Percentiles rank a stretch among this genome's conserved stretches.
Evolutionary conservation across 2,797 vertebrate species (phyloP).

Genomic region (Melanotaenia nigrans): DNA sequence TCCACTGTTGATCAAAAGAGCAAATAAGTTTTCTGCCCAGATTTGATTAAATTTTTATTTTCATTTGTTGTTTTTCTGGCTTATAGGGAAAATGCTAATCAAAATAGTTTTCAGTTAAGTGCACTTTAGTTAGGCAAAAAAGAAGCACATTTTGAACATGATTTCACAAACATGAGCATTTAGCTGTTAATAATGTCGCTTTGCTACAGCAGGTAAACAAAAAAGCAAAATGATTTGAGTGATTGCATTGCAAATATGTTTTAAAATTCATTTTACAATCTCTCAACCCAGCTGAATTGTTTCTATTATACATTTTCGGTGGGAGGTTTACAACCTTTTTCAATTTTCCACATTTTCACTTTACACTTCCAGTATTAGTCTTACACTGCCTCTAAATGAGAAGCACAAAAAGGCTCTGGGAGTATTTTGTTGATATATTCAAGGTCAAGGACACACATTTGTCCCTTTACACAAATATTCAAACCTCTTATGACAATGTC

Average conservation of each 20-base stretch:
- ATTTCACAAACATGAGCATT: background rate
- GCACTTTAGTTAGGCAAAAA: background rate
- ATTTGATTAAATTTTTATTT: background rate
- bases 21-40: conserved; percentile 7
- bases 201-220: background rate
- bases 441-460: background rate
- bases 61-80: background rate
- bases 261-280: background rate
- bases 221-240: background rate
- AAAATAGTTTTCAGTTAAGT: background rate
- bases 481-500: background rate
- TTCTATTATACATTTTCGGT: background rate
- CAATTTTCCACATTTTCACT: background rate
- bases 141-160: background rate
- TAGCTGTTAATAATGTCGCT: background rate
- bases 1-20: conserved; percentile 1
- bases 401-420: background rate
- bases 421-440: background rate
- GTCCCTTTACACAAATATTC: background rate
- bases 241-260: background rate
- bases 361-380: background rate
- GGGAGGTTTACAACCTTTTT: background rate
- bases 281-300: background rate
- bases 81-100: background rate
- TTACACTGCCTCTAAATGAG: background rate